Conservation (phyloP, 2,888 invertebrate genomes). For the Suillia variegata region DNA sequence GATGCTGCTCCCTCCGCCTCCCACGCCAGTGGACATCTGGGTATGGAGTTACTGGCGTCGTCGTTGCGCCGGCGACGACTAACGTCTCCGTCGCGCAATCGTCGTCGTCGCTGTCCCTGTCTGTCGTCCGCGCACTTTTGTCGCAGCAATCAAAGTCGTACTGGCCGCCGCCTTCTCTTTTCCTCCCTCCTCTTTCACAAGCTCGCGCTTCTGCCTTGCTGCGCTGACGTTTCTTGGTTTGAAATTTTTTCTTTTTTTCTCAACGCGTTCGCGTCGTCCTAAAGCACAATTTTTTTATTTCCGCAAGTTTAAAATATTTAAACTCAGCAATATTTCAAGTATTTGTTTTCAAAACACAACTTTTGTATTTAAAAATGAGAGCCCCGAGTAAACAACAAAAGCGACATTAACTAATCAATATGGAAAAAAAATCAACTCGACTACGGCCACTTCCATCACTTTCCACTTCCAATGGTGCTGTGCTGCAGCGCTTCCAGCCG, state of each 20-base stretch:
- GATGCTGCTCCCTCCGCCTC: constrained; percentile 58
- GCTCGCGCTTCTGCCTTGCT: constrained; percentile 19
- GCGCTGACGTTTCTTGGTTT: too few relatives aligned
- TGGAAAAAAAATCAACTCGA: constrained; percentile 58
- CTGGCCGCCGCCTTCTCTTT: constrained; percentile 15
- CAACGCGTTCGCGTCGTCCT: too few relatives aligned
- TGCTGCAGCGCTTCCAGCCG: too few relatives aligned
- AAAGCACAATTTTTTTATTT: too few relatives aligned
- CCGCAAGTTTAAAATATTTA: too few relatives aligned
- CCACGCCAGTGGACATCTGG: constrained; percentile 58
- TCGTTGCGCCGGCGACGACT: constrained; percentile 46
- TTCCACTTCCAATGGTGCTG: too few relatives aligned
- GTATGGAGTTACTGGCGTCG: too few relatives aligned
- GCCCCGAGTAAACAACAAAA: constrained; percentile 60
- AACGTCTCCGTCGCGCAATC: constrained; percentile 25
- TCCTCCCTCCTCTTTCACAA: constrained; percentile 19
- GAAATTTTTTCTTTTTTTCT: constrained; percentile 30
- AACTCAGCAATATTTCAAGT: too few relatives aligned
- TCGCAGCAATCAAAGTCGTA: not conserved
- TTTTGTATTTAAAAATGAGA: constrained; percentile 48
- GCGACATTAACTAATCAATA: constrained; percentile 60
- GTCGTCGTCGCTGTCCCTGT: too few relatives aligned
- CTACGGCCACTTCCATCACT: too few relatives aligned
- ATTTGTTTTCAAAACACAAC: too few relatives aligned
- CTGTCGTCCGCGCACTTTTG: not conserved